These are phyloP conservation scores for Cosmopolites sordidus DNA, from an alignment of 2,888 invertebrate genomes.

Conservation along the genomic window DNA sequence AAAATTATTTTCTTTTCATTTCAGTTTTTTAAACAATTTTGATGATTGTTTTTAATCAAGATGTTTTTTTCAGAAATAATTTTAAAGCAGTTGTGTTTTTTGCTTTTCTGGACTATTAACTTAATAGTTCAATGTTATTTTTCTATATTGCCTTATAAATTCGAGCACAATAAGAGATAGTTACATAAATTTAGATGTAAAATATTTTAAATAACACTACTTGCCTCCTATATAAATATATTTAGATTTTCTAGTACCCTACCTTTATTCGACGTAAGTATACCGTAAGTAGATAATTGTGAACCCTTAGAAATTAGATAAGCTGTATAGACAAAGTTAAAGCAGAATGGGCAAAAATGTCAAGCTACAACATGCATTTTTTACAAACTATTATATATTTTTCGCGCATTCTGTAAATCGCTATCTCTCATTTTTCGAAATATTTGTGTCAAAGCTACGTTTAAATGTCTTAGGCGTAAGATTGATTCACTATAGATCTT, in stretches of 20 bases:
- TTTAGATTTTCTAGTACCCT: background rate
- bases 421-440: constrained; percentile 16
- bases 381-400: constrained; percentile 5
- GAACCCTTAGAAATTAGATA: background rate
- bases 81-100: too few species aligned
- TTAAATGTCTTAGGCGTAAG: constrained; percentile 17
- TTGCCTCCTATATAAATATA: background rate
- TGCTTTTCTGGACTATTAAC: too few species aligned
- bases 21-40: too few species aligned
- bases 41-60: too few species aligned
- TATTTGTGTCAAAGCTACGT: constrained; percentile 27
- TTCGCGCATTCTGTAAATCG: constrained; percentile 20
- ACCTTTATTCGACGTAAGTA: background rate
- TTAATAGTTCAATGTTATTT: too few species aligned
- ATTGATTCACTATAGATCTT: background rate
- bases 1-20: too few species aligned
- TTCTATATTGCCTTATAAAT: background rate
- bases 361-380: constrained; percentile 16
- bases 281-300: background rate
- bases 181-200: background rate
- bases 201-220: background rate
- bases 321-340: background rate
- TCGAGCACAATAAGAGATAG: background rate
- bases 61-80: too few species aligned
- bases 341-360: constrained; percentile 18